phyloP scores from a whole-genome alignment of 2,797 vertebrate species.

The Linurgus olivaceus region DNA sequence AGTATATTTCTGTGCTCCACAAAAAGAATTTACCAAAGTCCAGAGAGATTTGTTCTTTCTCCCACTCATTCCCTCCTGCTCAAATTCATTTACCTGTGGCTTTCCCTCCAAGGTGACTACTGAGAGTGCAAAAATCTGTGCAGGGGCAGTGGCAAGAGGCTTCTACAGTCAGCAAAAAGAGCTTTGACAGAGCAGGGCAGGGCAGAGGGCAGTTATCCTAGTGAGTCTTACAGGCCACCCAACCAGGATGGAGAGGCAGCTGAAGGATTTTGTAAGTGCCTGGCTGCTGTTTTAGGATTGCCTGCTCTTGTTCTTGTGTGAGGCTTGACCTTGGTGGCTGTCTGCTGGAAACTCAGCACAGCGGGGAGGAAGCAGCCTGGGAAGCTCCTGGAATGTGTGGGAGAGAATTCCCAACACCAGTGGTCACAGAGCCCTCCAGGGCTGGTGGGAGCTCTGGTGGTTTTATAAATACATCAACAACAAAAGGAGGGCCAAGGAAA shows the following conservation, averaged over 20 bases:
- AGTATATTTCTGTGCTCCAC: neutral
- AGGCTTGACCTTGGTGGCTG: neutral
- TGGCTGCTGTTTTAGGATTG: neutral
- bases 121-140: neutral
- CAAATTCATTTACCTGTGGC: neutral
- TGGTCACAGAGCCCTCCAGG: neutral
- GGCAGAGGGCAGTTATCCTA: neutral
- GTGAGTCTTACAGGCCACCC: neutral
- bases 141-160: neutral
- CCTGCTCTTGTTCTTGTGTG: neutral
- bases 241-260: neutral
- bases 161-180: neutral
- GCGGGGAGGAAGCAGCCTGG: neutral
- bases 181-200: fast-evolving
- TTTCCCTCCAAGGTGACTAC: neutral
- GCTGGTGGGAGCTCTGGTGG: neutral
- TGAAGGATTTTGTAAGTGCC: neutral
- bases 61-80: neutral
- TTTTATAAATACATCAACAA: neutral
- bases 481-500: neutral
- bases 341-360: neutral
- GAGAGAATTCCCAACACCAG: neutral
- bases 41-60: neutral
- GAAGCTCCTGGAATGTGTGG: neutral
- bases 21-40: neutral